These are phyloP conservation scores for Ernsta delagoae DNA, from an alignment of 2,888 invertebrate genomes.

Conservation along the genomic window DNA sequence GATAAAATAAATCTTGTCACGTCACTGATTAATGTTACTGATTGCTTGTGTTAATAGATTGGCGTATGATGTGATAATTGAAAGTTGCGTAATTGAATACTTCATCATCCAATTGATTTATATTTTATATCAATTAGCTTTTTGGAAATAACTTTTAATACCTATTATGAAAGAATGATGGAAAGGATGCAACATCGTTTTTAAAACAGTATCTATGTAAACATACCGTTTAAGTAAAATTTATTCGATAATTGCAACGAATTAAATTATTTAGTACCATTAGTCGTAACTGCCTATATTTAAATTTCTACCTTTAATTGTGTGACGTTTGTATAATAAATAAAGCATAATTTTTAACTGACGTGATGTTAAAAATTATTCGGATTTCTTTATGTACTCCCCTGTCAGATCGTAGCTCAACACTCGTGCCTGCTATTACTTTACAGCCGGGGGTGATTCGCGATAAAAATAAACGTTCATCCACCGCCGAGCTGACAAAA, in stretches of 20 bases:
- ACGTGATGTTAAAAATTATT: neutral
- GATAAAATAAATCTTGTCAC: conserved; percentile 6
- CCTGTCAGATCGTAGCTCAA: conserved; percentile 53
- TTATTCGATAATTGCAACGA: too few relatives aligned
- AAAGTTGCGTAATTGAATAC: neutral
- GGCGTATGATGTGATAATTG: neutral
- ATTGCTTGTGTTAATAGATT: conserved; percentile 3
- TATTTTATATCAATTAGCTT: too few relatives aligned
- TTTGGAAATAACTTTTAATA: too few relatives aligned
- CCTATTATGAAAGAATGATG: too few relatives aligned
- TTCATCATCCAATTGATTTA: neutral
- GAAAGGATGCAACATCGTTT: too few relatives aligned
- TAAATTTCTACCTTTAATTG: too few relatives aligned
- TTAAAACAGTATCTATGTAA: too few relatives aligned
- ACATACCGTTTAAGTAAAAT: too few relatives aligned
- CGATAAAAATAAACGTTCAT: conserved; percentile 78
- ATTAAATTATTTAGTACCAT: too few relatives aligned
- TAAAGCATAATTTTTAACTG: neutral
- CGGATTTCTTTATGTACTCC: conserved; percentile 5
- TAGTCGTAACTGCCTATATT: too few relatives aligned
- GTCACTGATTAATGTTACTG: conserved; percentile 9
- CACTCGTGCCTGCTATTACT: conserved; percentile 70
- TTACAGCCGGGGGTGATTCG: conserved; percentile 73
- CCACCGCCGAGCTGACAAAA: conserved; percentile 54
- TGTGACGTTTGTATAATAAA: too few relatives aligned